phyloP scores from a whole-genome alignment of 1,140 invertebrate species.

The Drosophila nebulosa region DNA sequence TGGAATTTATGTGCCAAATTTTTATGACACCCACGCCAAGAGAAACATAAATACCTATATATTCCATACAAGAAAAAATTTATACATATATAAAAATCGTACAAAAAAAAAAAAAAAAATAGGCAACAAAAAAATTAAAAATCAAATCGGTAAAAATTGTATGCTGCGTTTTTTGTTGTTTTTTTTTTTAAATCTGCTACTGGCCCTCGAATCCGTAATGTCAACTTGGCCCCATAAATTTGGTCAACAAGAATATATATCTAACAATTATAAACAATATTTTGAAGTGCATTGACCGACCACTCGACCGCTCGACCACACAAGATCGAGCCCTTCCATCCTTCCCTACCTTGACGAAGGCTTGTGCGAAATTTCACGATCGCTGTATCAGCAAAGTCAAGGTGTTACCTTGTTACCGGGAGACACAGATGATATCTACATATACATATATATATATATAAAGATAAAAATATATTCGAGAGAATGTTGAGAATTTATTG shows the following conservation, averaged over 20 bases:
- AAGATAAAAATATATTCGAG: neutral
- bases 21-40: constrained; percentile 50
- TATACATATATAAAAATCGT: too few species aligned
- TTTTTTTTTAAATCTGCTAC: too few species aligned
- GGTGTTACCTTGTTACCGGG: neutral
- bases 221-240: neutral
- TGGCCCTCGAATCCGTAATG: neutral
- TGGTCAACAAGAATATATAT: constrained; percentile 1
- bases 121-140: neutral
- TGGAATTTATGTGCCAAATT: constrained; percentile 45
- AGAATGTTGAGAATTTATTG: constrained; percentile 6
- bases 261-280: neutral
- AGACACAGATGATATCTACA: neutral
- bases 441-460: neutral
- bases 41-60: constrained; percentile 34
- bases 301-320: neutral
- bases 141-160: constrained; percentile 6
- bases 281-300: constrained; percentile 11
- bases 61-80: constrained; percentile 54
- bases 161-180: neutral
- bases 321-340: neutral
- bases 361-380: too few species aligned
- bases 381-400: constrained; percentile 8
- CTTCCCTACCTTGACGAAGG: neutral
- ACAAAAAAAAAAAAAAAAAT: constrained; percentile 44